Percentiles rank a stretch among this genome's conserved stretches.
Conservation (phyloP, 2,797 vertebrate genomes). For the Lacerta bilineata region DNA sequence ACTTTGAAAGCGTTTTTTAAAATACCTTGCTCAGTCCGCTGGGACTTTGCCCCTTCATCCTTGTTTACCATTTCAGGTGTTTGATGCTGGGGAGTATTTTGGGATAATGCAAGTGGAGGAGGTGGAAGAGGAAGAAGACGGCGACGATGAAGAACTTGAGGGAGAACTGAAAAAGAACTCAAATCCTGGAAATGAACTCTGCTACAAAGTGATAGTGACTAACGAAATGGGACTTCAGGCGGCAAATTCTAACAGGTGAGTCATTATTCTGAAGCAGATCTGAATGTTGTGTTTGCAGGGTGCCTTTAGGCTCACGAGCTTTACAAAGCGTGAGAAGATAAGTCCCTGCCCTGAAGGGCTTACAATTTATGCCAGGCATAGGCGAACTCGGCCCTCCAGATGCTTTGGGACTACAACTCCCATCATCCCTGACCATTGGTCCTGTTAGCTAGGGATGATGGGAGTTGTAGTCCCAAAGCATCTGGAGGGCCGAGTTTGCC, state of each 20-base stretch:
- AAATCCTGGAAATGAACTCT: slow-evolving; percentile 75
- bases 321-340: background rate
- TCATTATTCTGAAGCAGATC: slow-evolving; percentile 6
- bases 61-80: slow-evolving; percentile 80
- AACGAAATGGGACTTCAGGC: slow-evolving; percentile 86
- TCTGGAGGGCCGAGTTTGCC: too few species aligned
- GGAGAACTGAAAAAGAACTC: slow-evolving; percentile 67
- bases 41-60: background rate
- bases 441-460: too few species aligned
- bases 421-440: too few species aligned
- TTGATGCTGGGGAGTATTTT: slow-evolving; percentile 94
- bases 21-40: accelerated
- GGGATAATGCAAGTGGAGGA: slow-evolving; percentile 90
- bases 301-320: background rate
- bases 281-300: background rate
- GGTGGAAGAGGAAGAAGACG: slow-evolving; percentile 72
- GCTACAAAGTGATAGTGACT: slow-evolving; percentile 91
- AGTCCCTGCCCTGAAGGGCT: background rate
- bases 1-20: background rate
- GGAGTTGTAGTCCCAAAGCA: too few species aligned
- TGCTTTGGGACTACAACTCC: too few species aligned
- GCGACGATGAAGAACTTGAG: slow-evolving; percentile 65
- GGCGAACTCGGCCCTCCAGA: too few species aligned
- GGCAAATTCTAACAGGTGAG: slow-evolving; percentile 86
- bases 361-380: too few species aligned